Conservation (phyloP, 2,888 invertebrate genomes). For the Chrysopilus asiliformis region DNA sequence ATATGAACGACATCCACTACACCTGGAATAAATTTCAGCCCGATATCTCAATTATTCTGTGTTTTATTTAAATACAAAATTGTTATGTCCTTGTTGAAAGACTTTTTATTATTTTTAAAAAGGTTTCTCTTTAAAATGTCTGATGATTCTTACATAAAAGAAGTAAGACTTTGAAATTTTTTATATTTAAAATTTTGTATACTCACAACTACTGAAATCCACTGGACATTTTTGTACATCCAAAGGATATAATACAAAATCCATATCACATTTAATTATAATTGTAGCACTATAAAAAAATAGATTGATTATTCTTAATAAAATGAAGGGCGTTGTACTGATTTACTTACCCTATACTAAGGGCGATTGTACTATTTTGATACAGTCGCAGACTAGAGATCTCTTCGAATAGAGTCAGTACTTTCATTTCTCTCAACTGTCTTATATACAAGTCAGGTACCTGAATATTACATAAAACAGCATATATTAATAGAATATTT, state of each 20-base stretch:
- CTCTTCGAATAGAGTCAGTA: slow-evolving; percentile 46
- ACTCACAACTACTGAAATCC: slow-evolving; percentile 53
- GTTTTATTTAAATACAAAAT: too few relatives aligned
- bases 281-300: slow-evolving; percentile 43
- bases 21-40: too few relatives aligned
- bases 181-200: slow-evolving; percentile 8
- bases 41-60: too few relatives aligned
- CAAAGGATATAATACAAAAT: slow-evolving; percentile 48
- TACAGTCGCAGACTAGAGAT: slow-evolving; percentile 48
- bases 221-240: slow-evolving; percentile 50
- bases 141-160: too few relatives aligned
- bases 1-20: too few relatives aligned
- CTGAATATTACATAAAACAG: too few relatives aligned
- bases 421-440: slow-evolving; percentile 48
- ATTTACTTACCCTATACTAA: slow-evolving; percentile 47
- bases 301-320: slow-evolving; percentile 9
- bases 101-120: too few relatives aligned
- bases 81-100: too few relatives aligned
- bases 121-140: too few relatives aligned
- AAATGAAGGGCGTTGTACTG: too few relatives aligned
- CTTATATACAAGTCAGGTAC: slow-evolving; percentile 50
- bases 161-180: too few relatives aligned
- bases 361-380: slow-evolving; percentile 47
- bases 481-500: too few relatives aligned
- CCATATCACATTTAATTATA: slow-evolving; percentile 52